phyloP scores from a whole-genome alignment of 2,113 vertebrate species.

The Saguinus midas region DNA sequence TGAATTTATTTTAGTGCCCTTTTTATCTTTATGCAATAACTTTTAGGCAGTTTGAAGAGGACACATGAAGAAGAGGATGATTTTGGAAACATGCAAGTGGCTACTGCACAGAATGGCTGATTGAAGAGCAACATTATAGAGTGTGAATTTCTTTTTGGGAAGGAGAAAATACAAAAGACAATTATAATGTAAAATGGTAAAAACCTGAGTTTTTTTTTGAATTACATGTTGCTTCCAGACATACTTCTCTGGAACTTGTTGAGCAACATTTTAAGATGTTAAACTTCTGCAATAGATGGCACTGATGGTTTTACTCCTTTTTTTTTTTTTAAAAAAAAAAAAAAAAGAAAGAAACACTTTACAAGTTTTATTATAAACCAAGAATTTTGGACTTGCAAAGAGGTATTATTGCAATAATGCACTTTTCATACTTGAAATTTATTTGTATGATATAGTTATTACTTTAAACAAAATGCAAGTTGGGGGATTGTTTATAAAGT shows the following conservation, averaged over 20 bases:
- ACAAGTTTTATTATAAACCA: slow-evolving; percentile 98
- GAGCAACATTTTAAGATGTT: slow-evolving; percentile 83
- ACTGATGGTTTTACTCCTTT: slow-evolving; percentile 85
- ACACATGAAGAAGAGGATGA: slow-evolving; percentile 97
- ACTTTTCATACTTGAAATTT: slow-evolving; percentile 99
- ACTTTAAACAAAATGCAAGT: slow-evolving; percentile 86
- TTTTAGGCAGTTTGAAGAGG: slow-evolving; percentile 93
- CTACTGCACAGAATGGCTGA: slow-evolving; percentile 94
- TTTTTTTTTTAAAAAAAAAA: slow-evolving; percentile 70
- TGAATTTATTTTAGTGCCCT: slow-evolving; percentile 1
- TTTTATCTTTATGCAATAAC: slow-evolving; percentile 50
- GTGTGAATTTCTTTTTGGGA: slow-evolving; percentile 67
- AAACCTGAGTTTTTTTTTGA: slow-evolving; percentile 78
- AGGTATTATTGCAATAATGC: slow-evolving; percentile 99
- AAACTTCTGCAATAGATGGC: slow-evolving; percentile 85
- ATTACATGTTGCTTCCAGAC: slow-evolving; percentile 84
- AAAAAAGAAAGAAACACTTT: slow-evolving; percentile 80
- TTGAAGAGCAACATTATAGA: not conserved
- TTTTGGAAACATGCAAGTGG: slow-evolving; percentile 93
- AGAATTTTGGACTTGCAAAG: slow-evolving; percentile 98
- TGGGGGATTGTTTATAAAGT: slow-evolving; percentile 85
- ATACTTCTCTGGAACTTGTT: slow-evolving; percentile 83
- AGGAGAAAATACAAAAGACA: slow-evolving; percentile 71
- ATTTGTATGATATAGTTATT: slow-evolving; percentile 89
- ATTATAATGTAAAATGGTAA: slow-evolving; percentile 70